Percentiles rank a stretch among this genome's conserved stretches.
phyloP scores from a whole-genome alignment of 2,113 vertebrate genomes.

The Indri indri region DNA sequence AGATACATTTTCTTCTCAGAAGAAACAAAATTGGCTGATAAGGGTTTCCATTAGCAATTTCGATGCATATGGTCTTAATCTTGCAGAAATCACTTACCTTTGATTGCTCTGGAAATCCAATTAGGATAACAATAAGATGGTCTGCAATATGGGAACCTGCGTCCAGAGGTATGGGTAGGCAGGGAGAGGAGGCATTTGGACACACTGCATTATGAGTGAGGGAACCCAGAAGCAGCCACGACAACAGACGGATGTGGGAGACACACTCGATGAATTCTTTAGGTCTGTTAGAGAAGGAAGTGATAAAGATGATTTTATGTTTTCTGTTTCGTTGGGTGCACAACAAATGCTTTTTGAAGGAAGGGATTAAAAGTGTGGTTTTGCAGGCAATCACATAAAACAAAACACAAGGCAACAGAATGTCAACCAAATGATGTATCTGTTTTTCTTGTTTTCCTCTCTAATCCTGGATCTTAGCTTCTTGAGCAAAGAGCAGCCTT shows the following conservation, averaged over 20 bases:
- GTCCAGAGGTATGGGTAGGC: slow-evolving; percentile 98
- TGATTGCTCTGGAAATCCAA: slow-evolving; percentile 99
- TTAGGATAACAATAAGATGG: slow-evolving; percentile 98
- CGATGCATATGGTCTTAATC: slow-evolving; percentile 61
- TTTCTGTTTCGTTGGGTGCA: background rate
- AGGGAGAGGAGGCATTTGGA: slow-evolving; percentile 93
- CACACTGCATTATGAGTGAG: slow-evolving; percentile 97
- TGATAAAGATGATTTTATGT: slow-evolving; percentile 22
- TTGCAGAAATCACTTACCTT: slow-evolving; percentile 89
- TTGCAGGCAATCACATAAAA: background rate
- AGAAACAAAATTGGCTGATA: slow-evolving; percentile 65
- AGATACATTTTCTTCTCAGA: slow-evolving; percentile 65
- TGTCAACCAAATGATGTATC: background rate
- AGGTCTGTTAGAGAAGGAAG: slow-evolving; percentile 85
- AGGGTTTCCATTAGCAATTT: slow-evolving; percentile 69
- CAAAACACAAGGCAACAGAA: background rate
- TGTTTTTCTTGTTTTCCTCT: background rate
- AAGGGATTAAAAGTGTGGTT: background rate
- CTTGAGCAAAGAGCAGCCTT: slow-evolving; percentile 1
- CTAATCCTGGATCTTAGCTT: slow-evolving; percentile 1
- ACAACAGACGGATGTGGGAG: slow-evolving; percentile 97
- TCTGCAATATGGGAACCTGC: slow-evolving; percentile 98
- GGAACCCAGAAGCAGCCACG: slow-evolving; percentile 97
- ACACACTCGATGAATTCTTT: slow-evolving; percentile 99
- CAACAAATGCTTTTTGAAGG: background rate